phyloP scores from a whole-genome alignment of 2,113 vertebrate species.

The Bubalus kerabau region DNA sequence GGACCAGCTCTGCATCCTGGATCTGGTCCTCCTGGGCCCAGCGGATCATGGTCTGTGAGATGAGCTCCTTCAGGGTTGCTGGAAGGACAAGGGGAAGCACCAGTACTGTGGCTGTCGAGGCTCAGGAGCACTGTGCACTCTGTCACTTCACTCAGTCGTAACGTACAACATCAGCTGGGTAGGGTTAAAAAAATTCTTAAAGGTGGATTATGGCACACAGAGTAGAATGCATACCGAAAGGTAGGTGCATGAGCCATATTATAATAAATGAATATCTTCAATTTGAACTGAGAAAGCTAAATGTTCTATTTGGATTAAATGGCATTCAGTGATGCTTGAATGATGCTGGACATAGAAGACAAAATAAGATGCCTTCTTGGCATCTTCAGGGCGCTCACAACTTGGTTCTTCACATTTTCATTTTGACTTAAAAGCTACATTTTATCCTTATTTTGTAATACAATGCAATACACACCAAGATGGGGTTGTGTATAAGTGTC shows the following conservation, averaged over 20 bases:
- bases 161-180: neutral
- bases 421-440: neutral
- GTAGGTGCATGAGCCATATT: neutral
- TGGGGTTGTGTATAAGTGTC: neutral
- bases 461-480: neutral
- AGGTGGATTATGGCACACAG: neutral
- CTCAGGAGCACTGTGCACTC: neutral
- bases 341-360: neutral
- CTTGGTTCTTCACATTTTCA: neutral
- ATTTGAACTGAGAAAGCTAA: neutral
- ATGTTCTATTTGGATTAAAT: neutral
- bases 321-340: neutral
- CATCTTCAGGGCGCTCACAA: neutral
- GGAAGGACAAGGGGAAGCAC: neutral
- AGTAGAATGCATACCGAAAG: neutral
- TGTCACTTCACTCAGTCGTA: neutral
- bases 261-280: neutral
- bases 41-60: conserved; percentile 96
- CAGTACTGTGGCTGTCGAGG: neutral
- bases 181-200: neutral
- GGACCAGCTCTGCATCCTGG: conserved; percentile 94
- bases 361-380: neutral
- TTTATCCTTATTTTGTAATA: conserved; percentile 11
- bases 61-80: conserved; percentile 96
- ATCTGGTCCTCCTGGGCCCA: conserved; percentile 98